Evolutionary conservation across 2,113 vertebrate genomes (phyloP).

Genomic region (Etheostoma spectabile): DNA sequence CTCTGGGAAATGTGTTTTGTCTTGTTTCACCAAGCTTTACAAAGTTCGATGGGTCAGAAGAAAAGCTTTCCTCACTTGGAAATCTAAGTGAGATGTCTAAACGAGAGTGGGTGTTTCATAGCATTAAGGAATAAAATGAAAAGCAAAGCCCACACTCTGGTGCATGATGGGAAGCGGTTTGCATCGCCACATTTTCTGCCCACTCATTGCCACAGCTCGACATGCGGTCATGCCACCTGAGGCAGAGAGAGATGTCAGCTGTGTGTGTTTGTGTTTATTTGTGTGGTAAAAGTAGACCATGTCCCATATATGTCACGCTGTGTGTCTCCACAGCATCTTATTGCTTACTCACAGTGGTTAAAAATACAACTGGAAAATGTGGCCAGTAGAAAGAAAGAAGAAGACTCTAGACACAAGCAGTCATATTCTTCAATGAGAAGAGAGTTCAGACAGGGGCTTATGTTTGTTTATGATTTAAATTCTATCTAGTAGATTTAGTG

Average conservation of each 20-base stretch:
- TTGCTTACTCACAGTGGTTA: not conserved
- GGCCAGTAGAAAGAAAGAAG: not conserved
- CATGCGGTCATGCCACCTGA: conserved; percentile 3
- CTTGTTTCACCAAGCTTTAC: not conserved
- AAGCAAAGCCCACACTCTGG: conserved; percentile 45
- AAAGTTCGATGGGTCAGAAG: conserved; percentile 4
- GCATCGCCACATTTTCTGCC: conserved; percentile 16
- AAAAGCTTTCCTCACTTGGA: conserved; percentile 24
- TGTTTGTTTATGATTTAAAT: too few relatives aligned
- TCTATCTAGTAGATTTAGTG: too few relatives aligned
- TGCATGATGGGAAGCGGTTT: conserved; percentile 47
- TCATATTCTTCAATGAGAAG: not conserved
- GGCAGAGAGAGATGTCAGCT: conserved; percentile 2
- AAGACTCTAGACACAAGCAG: not conserved
- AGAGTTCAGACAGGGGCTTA: too few relatives aligned
- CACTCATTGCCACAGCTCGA: conserved; percentile 13
- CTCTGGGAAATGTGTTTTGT: not conserved
- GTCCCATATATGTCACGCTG: conserved; percentile 31
- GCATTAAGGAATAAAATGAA: conserved; percentile 33
- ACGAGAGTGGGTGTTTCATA: conserved; percentile 48
- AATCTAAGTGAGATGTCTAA: conserved; percentile 19
- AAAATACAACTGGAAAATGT: conserved; percentile 28
- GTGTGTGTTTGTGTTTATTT: conserved; percentile 22
- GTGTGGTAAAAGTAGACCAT: conserved; percentile 18
- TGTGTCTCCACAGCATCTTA: not conserved